Evolutionary conservation across 2,797 vertebrate species (phyloP).

Genomic region (Cyclura pinguis): DNA sequence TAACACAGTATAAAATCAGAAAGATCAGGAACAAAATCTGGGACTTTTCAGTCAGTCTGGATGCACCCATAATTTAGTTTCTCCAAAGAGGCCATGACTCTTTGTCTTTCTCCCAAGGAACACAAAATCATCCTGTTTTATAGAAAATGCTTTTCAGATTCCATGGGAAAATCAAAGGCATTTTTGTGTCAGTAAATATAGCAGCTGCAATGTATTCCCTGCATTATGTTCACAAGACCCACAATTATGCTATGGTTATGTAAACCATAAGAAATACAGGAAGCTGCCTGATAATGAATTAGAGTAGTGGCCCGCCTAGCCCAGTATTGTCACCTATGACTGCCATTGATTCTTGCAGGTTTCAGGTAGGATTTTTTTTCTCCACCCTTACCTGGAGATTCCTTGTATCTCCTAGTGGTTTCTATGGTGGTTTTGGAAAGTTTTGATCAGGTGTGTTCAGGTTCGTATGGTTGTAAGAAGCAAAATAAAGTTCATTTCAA

Average conservation of each 20-base stretch:
- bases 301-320: no score
- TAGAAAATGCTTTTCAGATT: constrained; percentile 19
- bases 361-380: no score
- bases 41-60: not conserved
- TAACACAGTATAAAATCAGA: no score
- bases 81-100: not conserved
- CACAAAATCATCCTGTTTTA: constrained; percentile 27
- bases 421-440: no score
- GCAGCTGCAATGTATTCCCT: constrained; percentile 36
- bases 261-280: not conserved
- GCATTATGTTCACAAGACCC: not conserved
- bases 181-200: constrained; percentile 21
- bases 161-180: constrained; percentile 12
- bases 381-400: no score
- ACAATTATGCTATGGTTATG: not conserved
- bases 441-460: no score
- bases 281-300: no score
- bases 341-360: no score
- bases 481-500: not conserved
- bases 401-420: no score
- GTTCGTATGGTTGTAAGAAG: not conserved
- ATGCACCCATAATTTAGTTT: not conserved
- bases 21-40: not conserved
- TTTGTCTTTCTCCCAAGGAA: not conserved
- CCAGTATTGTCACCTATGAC: no score